A percentile compares a stretch with the other conserved stretches of the same genome.
Evolutionary conservation across 2,888 invertebrate species (phyloP).

Genomic region (Sinhomidia bicolor): DNA sequence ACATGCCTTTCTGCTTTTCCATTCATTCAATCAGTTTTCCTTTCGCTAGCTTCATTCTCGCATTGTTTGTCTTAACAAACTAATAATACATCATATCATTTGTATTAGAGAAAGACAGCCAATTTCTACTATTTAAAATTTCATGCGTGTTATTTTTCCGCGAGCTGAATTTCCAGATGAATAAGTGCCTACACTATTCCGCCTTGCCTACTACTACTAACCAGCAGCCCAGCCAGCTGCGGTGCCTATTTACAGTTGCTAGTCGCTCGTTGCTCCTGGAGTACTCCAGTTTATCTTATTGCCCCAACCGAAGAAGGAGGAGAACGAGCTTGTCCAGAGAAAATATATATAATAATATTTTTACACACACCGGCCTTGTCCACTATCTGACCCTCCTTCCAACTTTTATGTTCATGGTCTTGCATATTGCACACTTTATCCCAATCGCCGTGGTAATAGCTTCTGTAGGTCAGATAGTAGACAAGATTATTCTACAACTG

Average conservation of each 20-base stretch:
- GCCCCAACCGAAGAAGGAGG: not conserved
- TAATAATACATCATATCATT: not conserved
- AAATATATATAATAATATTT: too few species aligned
- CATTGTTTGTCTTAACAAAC: not conserved
- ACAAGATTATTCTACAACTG: too few species aligned
- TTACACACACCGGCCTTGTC: too few species aligned
- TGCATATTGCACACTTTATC: not conserved
- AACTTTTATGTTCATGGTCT: not conserved
- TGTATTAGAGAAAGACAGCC: not conserved
- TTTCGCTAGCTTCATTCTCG: not conserved
- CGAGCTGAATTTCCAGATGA: not conserved
- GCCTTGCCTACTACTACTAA: not conserved
- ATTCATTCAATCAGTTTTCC: not conserved
- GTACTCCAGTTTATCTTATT: not conserved
- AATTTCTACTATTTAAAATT: not conserved
- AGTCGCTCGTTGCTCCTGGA: not conserved
- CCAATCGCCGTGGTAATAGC: not conserved
- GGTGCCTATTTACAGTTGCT: not conserved
- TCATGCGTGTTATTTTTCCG: not conserved
- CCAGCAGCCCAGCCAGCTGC: not conserved
- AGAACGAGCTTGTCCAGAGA: too few species aligned
- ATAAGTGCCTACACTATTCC: constrained; percentile 1
- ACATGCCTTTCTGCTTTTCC: not conserved
- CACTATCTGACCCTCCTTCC: too few species aligned
- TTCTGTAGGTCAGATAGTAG: too few species aligned